Percentiles rank a stretch among this genome's conserved stretches.
Conservation (phyloP, 1,140 invertebrate species). For the Drosophila micromelanica region DNA sequence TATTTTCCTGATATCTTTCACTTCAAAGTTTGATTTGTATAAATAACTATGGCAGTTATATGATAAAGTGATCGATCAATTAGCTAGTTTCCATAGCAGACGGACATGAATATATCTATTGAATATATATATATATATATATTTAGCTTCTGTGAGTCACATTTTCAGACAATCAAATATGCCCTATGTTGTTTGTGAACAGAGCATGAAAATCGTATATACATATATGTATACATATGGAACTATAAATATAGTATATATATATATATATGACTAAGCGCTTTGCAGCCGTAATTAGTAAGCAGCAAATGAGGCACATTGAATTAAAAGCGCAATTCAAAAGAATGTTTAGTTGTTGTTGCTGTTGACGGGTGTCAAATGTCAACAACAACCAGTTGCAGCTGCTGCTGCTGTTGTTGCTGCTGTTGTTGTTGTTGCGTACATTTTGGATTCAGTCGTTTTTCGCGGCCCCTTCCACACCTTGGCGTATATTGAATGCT, state of each 20-base stretch:
- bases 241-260: background rate
- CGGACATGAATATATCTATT: too few species aligned
- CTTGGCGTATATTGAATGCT: conserved; percentile 83
- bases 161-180: too few species aligned
- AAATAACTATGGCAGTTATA: too few species aligned
- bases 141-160: too few species aligned
- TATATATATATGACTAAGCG: background rate
- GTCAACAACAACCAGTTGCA: background rate
- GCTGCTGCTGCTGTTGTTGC: background rate
- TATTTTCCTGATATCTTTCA: too few species aligned
- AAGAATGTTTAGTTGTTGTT: conserved; percentile 10
- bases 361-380: conserved; percentile 1
- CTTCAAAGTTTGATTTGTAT: too few species aligned
- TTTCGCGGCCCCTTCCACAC: conserved; percentile 84
- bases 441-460: conserved; percentile 84
- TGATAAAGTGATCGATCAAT: too few species aligned
- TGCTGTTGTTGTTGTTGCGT: conserved; percentile 35
- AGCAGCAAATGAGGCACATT: conserved; percentile 11
- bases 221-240: background rate
- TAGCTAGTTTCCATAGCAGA: too few species aligned
- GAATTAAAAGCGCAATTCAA: conserved; percentile 34
- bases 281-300: conserved; percentile 15
- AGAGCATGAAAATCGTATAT: too few species aligned
- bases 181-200: too few species aligned
- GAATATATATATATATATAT: too few species aligned